Conservation (phyloP, 2,888 invertebrate genomes). For the Tetramorium bicarinatum region DNA sequence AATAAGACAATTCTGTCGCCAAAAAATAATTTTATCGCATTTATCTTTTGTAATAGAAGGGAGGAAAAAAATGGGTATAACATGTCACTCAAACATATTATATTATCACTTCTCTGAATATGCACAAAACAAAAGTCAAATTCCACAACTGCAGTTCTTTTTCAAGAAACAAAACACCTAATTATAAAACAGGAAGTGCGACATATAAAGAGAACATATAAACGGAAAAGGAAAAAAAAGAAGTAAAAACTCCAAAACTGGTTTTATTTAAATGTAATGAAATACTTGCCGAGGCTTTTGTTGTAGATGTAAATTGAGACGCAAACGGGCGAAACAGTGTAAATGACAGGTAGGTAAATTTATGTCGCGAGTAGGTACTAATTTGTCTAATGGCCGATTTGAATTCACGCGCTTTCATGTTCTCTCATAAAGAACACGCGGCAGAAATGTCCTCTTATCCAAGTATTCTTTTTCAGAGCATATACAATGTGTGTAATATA, state of each 20-base stretch:
- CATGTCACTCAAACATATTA: not conserved
- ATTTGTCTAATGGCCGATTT: constrained; percentile 22
- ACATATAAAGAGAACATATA: too few relatives aligned
- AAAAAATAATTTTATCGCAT: constrained; percentile 1
- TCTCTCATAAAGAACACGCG: not conserved
- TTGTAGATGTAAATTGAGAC: constrained; percentile 24
- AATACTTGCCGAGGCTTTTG: constrained; percentile 9
- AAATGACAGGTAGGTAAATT: constrained; percentile 24
- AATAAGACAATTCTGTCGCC: not conserved
- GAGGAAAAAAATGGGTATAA: not conserved
- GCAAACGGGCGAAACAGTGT: not conserved
- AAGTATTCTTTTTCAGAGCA: not conserved
- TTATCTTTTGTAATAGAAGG: not conserved
- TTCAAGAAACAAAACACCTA: not conserved
- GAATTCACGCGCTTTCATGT: not conserved
- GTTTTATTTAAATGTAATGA: constrained; percentile 26
- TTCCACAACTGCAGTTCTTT: not conserved
- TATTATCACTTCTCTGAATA: not conserved
- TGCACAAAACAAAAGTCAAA: not conserved
- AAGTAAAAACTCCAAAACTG: not conserved
- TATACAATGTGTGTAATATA: not conserved
- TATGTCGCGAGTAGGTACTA: constrained; percentile 19
- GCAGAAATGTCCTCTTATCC: not conserved
- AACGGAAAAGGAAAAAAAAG: constrained; percentile 7
- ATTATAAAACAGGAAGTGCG: not conserved